phyloP scores from a whole-genome alignment of 2,113 vertebrate species.

The Myotis yumanensis region DNA sequence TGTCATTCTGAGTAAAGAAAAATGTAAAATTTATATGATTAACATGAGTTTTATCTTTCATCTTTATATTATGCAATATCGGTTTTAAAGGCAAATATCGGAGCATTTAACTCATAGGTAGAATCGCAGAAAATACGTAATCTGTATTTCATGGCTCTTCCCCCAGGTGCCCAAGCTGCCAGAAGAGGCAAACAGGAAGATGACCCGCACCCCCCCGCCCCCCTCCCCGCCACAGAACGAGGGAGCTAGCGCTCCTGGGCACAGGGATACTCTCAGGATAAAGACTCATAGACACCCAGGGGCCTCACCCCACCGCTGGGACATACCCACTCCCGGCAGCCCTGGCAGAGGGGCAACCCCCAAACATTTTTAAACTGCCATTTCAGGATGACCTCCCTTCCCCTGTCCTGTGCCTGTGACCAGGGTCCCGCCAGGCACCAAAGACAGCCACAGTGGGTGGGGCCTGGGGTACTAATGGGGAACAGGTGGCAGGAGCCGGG shows the following conservation, averaged over 20 bases:
- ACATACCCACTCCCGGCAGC: fast-evolving
- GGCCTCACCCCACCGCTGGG: fast-evolving
- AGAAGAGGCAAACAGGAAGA: neutral
- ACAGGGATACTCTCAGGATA: neutral
- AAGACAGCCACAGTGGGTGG: neutral
- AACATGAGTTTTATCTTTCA: neutral
- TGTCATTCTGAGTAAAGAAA: neutral
- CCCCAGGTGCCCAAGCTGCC: neutral
- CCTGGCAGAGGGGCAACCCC: neutral
- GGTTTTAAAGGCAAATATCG: conserved; percentile 16
- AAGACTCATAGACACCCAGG: neutral
- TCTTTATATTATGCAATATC: neutral
- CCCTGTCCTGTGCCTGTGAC: neutral
- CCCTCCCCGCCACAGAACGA: neutral
- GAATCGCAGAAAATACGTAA: neutral
- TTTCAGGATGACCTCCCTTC: neutral
- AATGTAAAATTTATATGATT: neutral
- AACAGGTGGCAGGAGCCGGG: neutral
- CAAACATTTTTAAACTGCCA: neutral
- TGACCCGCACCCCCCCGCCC: no score
- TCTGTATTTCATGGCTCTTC: neutral
- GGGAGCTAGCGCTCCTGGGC: neutral
- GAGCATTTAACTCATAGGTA: neutral
- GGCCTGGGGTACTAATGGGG: neutral
- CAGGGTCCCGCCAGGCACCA: neutral